Evolutionary conservation across 2,888 invertebrate genomes (phyloP).

Genomic region (Gisinianus flammeolus): DNA sequence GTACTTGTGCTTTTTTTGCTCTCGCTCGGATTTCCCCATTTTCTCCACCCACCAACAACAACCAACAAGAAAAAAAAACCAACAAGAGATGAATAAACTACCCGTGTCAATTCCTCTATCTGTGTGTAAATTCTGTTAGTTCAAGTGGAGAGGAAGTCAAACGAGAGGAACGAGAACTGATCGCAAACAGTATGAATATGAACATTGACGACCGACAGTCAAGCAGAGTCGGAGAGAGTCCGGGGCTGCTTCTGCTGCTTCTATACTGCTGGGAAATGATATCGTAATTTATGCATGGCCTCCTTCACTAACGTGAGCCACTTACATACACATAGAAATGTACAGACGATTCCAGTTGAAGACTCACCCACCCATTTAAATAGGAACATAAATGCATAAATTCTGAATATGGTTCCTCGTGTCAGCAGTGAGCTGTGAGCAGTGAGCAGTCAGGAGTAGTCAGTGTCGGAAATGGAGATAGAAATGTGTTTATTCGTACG

Average conservation of each 20-base stretch:
- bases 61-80: background rate
- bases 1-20: background rate
- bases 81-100: constrained; percentile 28
- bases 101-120: constrained; percentile 32
- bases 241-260: background rate
- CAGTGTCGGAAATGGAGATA: no score
- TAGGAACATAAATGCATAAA: constrained; percentile 31
- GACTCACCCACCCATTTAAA: constrained; percentile 19
- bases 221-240: background rate
- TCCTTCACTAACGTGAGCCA: constrained; percentile 10
- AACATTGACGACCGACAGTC: background rate
- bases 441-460: no score
- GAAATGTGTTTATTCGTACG: no score
- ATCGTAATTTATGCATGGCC: constrained; percentile 36
- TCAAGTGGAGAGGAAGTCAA: constrained; percentile 29
- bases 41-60: background rate
- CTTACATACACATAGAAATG: background rate
- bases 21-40: background rate
- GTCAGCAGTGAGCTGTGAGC: constrained; percentile 17
- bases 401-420: constrained; percentile 27
- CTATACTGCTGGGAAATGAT: background rate
- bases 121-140: constrained; percentile 16
- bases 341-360: background rate
- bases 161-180: background rate
- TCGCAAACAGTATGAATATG: background rate